Percentiles rank a stretch among this genome's conserved stretches.
phyloP scores from a whole-genome alignment of 2,797 vertebrate genomes.

The Knipowitschia caucasica region DNA sequence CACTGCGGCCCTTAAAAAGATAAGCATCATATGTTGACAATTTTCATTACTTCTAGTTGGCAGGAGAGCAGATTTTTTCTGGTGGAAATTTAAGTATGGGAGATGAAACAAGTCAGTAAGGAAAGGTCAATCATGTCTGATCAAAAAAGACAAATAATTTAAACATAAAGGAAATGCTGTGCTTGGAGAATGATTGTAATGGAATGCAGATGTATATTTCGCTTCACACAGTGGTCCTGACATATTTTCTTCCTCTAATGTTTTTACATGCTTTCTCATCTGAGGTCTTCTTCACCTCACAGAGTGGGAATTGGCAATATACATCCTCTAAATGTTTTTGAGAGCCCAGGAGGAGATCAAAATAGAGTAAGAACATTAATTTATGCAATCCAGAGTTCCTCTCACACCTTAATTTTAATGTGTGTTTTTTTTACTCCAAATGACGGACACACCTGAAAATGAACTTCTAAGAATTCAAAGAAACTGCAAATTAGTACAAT shows the following conservation, averaged over 20 bases:
- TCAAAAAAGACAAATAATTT: constrained; percentile 80
- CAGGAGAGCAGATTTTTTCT: constrained; percentile 64
- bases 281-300: constrained; percentile 65
- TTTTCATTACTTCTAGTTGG: constrained; percentile 77
- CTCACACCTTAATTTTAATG: no score
- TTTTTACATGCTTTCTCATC: constrained; percentile 66
- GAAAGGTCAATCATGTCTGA: constrained; percentile 72
- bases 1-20: constrained; percentile 70
- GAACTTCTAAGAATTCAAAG: no score
- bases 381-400: no score
- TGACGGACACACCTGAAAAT: no score
- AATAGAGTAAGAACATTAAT: constrained; percentile 7
- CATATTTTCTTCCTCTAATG: constrained; percentile 48
- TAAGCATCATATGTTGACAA: constrained; percentile 78
- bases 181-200: constrained; percentile 78
- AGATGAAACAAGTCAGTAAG: constrained; percentile 67
- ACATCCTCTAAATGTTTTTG: constrained; percentile 51
- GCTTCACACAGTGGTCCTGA: constrained; percentile 59
- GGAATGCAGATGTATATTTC: constrained; percentile 77
- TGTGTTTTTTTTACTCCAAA: no score
- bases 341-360: constrained; percentile 48
- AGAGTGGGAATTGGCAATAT: constrained; percentile 66
- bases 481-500: no score
- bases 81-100: constrained; percentile 69
- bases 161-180: constrained; percentile 79